Percentiles rank a stretch among this genome's conserved stretches.
Conservation (phyloP, 2,888 invertebrate genomes). For the Drosophila testacea region DNA sequence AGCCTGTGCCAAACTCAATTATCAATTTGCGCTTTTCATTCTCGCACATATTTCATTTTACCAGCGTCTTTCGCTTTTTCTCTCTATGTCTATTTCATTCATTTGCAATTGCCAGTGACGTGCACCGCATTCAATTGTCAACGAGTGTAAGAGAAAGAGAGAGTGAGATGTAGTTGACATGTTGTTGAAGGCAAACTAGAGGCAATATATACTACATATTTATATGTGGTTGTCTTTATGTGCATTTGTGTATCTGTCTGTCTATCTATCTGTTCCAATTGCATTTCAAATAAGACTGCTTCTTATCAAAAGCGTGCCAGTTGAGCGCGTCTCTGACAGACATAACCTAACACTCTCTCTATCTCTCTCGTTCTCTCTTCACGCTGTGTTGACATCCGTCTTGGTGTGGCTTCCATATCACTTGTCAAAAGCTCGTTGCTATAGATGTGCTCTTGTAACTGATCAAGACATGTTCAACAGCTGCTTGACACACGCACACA, state of each 20-base stretch:
- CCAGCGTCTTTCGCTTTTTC: background rate
- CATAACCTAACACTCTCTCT: slow-evolving; percentile 34
- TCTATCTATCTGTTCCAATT: slow-evolving; percentile 61
- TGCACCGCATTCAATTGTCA: slow-evolving; percentile 25
- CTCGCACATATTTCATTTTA: slow-evolving; percentile 41
- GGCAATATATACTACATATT: background rate
- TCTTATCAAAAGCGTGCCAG: slow-evolving; percentile 76
- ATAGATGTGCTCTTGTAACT: slow-evolving; percentile 9
- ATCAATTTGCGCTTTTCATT: slow-evolving; percentile 72
- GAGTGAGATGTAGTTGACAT: slow-evolving; percentile 10
- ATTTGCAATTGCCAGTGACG: slow-evolving; percentile 41
- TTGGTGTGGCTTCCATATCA: slow-evolving; percentile 76
- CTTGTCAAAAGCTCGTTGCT: slow-evolving; percentile 56
- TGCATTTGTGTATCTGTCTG: slow-evolving; percentile 9
- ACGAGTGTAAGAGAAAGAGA: background rate
- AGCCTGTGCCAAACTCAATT: slow-evolving; percentile 78
- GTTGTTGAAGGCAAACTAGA: slow-evolving; percentile 9
- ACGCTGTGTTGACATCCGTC: slow-evolving; percentile 50
- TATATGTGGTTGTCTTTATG: background rate
- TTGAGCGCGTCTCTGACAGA: slow-evolving; percentile 56
- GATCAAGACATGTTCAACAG: slow-evolving; percentile 18
- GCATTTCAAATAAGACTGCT: slow-evolving; percentile 66
- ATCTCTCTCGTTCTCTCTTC: slow-evolving; percentile 2
- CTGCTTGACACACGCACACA: slow-evolving; percentile 20
- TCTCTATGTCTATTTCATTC: slow-evolving; percentile 25